Evolutionary conservation across 1,140 invertebrate species (phyloP), one percentile per base, ranked within the genome.

Genomic region (Drosophila melanica): DNA sequence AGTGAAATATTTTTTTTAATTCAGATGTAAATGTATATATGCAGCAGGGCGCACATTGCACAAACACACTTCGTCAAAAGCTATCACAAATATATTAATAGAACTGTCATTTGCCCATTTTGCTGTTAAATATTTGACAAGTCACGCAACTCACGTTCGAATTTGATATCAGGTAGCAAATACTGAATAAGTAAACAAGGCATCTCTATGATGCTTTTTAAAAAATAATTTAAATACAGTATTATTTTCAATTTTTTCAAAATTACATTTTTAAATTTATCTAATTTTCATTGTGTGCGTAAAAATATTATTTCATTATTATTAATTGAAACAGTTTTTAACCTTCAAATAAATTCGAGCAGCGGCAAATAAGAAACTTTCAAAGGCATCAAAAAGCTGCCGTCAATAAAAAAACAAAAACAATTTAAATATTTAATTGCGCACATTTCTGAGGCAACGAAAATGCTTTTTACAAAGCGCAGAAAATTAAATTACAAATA

Each of bases 401-500:
- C 54, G 69, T 45, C 55, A 11, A 37, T 30, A 30, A 33, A 44
- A 58, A 44, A 58, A 27, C 41, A 33, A 60, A 53, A 47, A 60
- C 65, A 47, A 73, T 68, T 68, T 68, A 73, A 73, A 73, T 68
- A 73, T 55, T 72, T 73, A 68, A 73, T 73, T 73, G 70, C 64
- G 55, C 70, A 54, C 41, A 67, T 58, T 45, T 53, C n/a, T 33
- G 44, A n/a, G 41, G 44, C n/a, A 30, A 57, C 53, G 33, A 47
- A 33, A 8, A 44, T 53, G 37, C 27, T 57, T 68, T 62, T 59
- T 68, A 74, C 37, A 50, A 58, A 69, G 53, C 71, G 44, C 54
- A 44, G 35, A 64, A 60, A 72, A 72, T 71, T 18, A 42, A 70
- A 75, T 71, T 71, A 71, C 37, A 75, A 66, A 65, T 65, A 60